Conservation (phyloP, 2,797 vertebrate species). For the Spinus pinus region DNA sequence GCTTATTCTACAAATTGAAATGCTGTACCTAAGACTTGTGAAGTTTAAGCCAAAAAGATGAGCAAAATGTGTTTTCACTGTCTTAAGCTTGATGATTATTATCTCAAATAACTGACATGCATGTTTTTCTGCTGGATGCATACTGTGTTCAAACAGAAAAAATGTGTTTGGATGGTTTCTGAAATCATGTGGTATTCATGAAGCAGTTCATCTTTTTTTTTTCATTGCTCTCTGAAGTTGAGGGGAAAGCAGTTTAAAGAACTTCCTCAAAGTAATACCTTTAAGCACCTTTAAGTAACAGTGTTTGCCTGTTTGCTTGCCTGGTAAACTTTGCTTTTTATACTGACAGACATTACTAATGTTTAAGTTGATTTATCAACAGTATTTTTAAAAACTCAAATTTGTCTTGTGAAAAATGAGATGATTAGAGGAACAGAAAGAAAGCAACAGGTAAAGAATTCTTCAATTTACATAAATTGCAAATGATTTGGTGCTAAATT, state of each 20-base stretch:
- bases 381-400: slow-evolving; percentile 90
- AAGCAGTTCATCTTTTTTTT: slow-evolving; percentile 53
- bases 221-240: slow-evolving; percentile 68
- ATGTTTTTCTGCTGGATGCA: slow-evolving; percentile 76
- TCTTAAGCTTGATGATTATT: slow-evolving; percentile 65
- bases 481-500: slow-evolving; percentile 88
- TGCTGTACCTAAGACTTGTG: slow-evolving; percentile 53
- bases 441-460: slow-evolving; percentile 94
- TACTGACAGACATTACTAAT: slow-evolving; percentile 96
- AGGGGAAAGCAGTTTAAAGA: slow-evolving; percentile 72
- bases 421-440: slow-evolving; percentile 94
- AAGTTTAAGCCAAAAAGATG: slow-evolving; percentile 68
- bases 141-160: slow-evolving; percentile 73
- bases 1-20: slow-evolving; percentile 55
- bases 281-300: slow-evolving; percentile 80
- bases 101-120: slow-evolving; percentile 63
- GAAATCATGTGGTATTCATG: slow-evolving; percentile 65
- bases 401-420: slow-evolving; percentile 92
- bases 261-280: slow-evolving; percentile 92
- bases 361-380: slow-evolving; percentile 96
- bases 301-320: slow-evolving; percentile 91
- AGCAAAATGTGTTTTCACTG: slow-evolving; percentile 73
- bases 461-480: slow-evolving; percentile 90
- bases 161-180: slow-evolving; percentile 70
- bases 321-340: slow-evolving; percentile 92